Conservation (phyloP, 2,888 invertebrate genomes). For the Noctua fimbriata region DNA sequence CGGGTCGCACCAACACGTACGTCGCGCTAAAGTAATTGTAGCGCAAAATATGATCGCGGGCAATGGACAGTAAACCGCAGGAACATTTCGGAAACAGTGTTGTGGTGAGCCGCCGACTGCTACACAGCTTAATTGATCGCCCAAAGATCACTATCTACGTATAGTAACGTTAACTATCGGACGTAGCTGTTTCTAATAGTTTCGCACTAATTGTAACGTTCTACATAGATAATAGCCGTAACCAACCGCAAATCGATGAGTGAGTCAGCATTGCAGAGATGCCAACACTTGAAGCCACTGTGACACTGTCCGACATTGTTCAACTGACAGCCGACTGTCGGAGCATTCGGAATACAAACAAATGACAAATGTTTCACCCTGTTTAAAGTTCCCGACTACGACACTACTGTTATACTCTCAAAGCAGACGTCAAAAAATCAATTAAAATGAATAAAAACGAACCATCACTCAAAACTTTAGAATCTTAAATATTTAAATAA, state of each 20-base stretch:
- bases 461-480: not conserved
- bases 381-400: not conserved
- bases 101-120: slow-evolving; percentile 78
- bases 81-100: slow-evolving; percentile 81
- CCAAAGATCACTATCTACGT: slow-evolving; percentile 72
- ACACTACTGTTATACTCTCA: not conserved
- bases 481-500: slow-evolving; percentile 42
- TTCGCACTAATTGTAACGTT: slow-evolving; percentile 74
- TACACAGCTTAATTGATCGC: slow-evolving; percentile 83
- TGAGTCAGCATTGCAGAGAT: slow-evolving; percentile 37
- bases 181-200: slow-evolving; percentile 72
- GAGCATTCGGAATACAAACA: slow-evolving; percentile 10
- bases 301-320: slow-evolving; percentile 40
- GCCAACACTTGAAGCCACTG: slow-evolving; percentile 34
- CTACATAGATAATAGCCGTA: slow-evolving; percentile 64
- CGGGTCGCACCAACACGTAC: slow-evolving; percentile 75
- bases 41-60: slow-evolving; percentile 78
- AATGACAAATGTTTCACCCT: slow-evolving; percentile 3
- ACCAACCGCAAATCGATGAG: slow-evolving; percentile 58
- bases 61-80: slow-evolving; percentile 84
- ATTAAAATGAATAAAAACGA: not conserved
- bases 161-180: slow-evolving; percentile 70
- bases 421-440: not conserved
- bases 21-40: slow-evolving; percentile 69
- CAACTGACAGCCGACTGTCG: slow-evolving; percentile 10